These are phyloP conservation scores for Alouatta caraya DNA, from an alignment of 2,797 vertebrate genomes.

Conservation along the genomic window DNA sequence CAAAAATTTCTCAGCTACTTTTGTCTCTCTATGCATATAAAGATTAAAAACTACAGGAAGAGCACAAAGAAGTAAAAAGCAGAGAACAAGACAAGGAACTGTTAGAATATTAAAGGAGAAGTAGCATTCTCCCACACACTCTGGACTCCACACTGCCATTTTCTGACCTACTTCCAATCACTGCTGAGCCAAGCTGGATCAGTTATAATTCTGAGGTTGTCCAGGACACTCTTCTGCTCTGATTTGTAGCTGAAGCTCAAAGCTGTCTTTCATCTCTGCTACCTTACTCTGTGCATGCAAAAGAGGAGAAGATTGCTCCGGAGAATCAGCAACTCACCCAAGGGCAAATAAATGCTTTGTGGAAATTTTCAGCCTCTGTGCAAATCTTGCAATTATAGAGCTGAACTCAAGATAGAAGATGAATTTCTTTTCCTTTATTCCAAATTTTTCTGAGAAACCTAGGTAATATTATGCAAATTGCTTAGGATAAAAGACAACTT, in stretches of 20 bases:
- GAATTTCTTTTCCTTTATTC: neutral
- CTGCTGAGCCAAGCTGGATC: neutral
- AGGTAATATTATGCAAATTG: constrained; percentile 15
- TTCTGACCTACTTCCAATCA: constrained; percentile 29
- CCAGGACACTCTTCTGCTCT: neutral
- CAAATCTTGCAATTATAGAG: constrained; percentile 36
- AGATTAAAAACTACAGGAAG: neutral
- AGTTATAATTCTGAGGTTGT: constrained; percentile 2
- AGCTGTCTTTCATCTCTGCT: constrained; percentile 61
- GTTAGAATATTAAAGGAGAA: neutral
- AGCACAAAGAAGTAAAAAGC: neutral
- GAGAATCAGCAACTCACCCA: neutral
- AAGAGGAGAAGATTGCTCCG: constrained; percentile 22
- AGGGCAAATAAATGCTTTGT: constrained; percentile 13
- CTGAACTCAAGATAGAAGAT: neutral
- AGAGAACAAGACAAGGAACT: neutral
- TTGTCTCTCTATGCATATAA: neutral
- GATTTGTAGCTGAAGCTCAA: constrained; percentile 50
- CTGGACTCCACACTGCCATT: neutral
- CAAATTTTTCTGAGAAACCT: constrained; percentile 10
- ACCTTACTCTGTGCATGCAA: neutral
- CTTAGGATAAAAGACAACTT: neutral
- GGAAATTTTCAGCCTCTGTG: neutral
- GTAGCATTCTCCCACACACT: neutral
- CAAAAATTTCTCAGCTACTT: neutral